Evolutionary conservation across 2,113 vertebrate species (phyloP).

Genomic region (Muscicapa adusta): DNA sequence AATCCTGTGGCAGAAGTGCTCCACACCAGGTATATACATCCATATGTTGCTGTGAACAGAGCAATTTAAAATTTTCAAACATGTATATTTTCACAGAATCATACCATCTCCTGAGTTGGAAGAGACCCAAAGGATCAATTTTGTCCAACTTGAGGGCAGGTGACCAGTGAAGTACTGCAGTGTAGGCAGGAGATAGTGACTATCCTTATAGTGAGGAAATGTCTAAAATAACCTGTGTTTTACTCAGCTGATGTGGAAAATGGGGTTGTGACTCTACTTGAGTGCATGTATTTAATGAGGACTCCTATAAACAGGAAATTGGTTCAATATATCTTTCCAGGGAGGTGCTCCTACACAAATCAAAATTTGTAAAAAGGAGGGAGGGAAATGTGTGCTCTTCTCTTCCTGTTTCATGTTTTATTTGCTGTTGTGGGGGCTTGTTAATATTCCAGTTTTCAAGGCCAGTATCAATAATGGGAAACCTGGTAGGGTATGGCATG

Average conservation of each 20-base stretch:
- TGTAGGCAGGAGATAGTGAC: not conserved
- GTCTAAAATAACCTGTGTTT: not conserved
- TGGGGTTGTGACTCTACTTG: not conserved
- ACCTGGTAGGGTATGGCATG: not conserved
- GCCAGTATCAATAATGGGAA: not conserved
- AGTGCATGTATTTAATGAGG: not conserved
- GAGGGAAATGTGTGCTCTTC: not conserved
- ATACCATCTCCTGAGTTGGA: not conserved
- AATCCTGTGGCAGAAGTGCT: not conserved
- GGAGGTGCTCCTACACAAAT: not conserved
- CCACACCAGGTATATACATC: not conserved
- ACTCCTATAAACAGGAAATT: not conserved
- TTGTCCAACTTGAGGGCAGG: not conserved
- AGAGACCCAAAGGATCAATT: not conserved
- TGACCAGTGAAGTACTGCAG: not conserved
- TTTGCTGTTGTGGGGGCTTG: not conserved
- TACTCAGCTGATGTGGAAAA: not conserved
- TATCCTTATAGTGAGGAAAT: not conserved
- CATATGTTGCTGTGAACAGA: not conserved
- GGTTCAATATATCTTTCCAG: not conserved
- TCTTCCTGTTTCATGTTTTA: not conserved
- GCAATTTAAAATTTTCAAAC: not conserved
- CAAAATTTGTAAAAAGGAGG: not conserved
- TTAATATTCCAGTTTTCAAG: not conserved
- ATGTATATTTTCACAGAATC: not conserved